Conservation (phyloP, 2,797 vertebrate genomes). For the Acrossocheilus fasciatus region DNA sequence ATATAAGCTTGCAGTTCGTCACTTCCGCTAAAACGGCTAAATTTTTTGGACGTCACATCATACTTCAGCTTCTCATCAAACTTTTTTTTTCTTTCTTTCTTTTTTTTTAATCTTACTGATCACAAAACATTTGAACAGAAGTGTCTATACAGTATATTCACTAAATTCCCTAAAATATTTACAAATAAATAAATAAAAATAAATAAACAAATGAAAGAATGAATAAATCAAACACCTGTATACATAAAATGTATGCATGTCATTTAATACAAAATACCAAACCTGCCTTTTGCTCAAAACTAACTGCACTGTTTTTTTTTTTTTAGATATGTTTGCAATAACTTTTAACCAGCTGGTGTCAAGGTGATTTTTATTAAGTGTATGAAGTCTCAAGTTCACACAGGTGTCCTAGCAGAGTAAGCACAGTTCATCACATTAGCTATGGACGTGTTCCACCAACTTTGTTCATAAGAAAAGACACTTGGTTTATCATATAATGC, state of each 20-base stretch:
- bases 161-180: neutral
- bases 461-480: neutral
- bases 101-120: neutral
- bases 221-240: neutral
- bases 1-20: too few species aligned
- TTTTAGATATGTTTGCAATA: neutral
- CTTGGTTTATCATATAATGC: neutral
- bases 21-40: too few species aligned
- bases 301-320: neutral
- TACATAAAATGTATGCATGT: neutral
- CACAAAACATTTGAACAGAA: neutral
- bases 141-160: neutral
- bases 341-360: neutral
- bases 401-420: slow-evolving; percentile 12
- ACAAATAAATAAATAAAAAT: neutral
- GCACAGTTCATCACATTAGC: neutral
- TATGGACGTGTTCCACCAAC: neutral
- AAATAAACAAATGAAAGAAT: neutral
- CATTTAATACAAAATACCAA: neutral
- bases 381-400: slow-evolving; percentile 1
- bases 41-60: too few species aligned
- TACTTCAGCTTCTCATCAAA: too few species aligned
- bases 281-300: neutral
- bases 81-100: too few species aligned
- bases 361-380: neutral